phyloP scores from a whole-genome alignment of 2,888 invertebrate species.

The Theretra japonica region DNA sequence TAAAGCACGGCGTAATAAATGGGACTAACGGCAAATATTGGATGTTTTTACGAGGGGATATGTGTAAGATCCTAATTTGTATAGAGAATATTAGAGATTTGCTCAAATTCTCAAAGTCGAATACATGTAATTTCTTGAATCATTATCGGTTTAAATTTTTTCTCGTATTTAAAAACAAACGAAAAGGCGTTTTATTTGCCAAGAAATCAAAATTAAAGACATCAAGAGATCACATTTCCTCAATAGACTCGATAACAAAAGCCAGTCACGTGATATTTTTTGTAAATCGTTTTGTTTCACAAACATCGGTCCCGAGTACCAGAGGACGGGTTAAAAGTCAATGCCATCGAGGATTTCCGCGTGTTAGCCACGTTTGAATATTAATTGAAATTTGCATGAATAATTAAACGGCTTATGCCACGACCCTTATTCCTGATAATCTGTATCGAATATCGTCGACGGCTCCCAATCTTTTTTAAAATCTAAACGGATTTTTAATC shows the following conservation, averaged over 20 bases:
- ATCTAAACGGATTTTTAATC: background rate
- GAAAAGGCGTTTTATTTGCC: too few species aligned
- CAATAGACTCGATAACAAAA: background rate
- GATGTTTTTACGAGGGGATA: too few species aligned
- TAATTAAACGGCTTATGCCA: slow-evolving; percentile 20
- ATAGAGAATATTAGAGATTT: too few species aligned
- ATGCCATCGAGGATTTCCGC: slow-evolving; percentile 25
- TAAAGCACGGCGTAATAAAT: too few species aligned
- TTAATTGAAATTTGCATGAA: slow-evolving; percentile 27
- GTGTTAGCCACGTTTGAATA: slow-evolving; percentile 10
- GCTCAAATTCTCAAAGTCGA: too few species aligned
- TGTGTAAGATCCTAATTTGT: too few species aligned
- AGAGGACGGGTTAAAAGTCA: slow-evolving; percentile 16
- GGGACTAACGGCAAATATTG: too few species aligned
- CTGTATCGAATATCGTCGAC: slow-evolving; percentile 19
- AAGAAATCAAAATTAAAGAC: too few species aligned
- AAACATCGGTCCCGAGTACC: background rate
- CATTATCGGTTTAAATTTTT: too few species aligned
- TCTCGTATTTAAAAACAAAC: too few species aligned
- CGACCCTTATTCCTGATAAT: slow-evolving; percentile 22
- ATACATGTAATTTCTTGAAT: too few species aligned
- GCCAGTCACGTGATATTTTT: background rate
- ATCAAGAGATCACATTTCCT: background rate
- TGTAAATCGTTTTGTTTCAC: background rate
- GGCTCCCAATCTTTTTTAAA: slow-evolving; percentile 1